Conservation (phyloP, 2,797 vertebrate species). For the Neoniphon sammara region DNA sequence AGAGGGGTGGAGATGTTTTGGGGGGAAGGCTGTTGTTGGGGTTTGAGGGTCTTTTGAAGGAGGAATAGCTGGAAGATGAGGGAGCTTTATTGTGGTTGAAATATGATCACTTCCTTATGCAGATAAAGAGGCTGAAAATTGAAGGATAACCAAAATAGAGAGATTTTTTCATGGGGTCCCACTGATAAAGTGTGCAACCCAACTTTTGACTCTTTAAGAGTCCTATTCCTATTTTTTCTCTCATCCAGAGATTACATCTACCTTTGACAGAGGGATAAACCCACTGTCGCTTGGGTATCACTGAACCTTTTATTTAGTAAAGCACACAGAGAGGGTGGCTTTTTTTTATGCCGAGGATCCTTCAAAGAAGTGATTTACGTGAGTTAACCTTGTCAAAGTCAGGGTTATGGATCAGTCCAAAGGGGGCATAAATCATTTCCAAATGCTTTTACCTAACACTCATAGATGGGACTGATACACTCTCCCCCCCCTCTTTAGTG, state of each 20-base stretch:
- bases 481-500: constrained; percentile 16
- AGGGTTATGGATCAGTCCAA: constrained; percentile 71
- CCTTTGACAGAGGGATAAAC: constrained; percentile 43
- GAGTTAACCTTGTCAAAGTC: constrained; percentile 64
- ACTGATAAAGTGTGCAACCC: constrained; percentile 9
- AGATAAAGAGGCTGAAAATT: constrained; percentile 13
- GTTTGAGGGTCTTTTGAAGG: constrained; percentile 50
- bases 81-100: constrained; percentile 32
- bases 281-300: constrained; percentile 48
- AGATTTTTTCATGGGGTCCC: background rate
- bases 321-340: constrained; percentile 40
- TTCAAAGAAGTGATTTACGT: constrained; percentile 69
- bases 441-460: constrained; percentile 59
- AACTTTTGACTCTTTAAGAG: constrained; percentile 34
- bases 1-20: constrained; percentile 46
- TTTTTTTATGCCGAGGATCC: constrained; percentile 45
- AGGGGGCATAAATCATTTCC: constrained; percentile 67
- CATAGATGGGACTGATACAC: constrained; percentile 46
- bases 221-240: constrained; percentile 29
- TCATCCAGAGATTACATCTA: constrained; percentile 54
- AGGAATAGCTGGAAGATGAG: constrained; percentile 27
- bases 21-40: constrained; percentile 18
- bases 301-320: constrained; percentile 62
- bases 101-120: constrained; percentile 22
- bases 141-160: constrained; percentile 32